Evolutionary conservation across 2,113 vertebrate species (phyloP).

Genomic region (Scomber japonicus): DNA sequence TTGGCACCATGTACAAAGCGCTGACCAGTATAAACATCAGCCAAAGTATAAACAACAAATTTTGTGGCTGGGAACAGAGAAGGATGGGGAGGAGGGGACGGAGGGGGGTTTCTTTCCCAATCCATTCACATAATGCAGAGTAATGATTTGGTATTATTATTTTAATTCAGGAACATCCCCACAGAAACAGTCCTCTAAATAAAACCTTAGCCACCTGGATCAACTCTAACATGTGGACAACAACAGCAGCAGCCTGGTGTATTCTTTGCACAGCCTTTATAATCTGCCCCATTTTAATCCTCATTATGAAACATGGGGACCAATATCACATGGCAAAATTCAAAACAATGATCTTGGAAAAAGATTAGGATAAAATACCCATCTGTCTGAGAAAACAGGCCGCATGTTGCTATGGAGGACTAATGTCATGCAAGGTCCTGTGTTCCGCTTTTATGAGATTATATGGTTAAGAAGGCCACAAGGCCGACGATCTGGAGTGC

Average conservation of each 20-base stretch:
- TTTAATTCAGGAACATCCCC: neutral
- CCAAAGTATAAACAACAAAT: neutral
- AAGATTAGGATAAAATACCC: constrained; percentile 59
- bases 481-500: constrained; percentile 63
- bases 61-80: neutral
- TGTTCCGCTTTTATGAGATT: constrained; percentile 75
- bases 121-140: too few relatives aligned
- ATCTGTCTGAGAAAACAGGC: constrained; percentile 34
- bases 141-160: too few relatives aligned
- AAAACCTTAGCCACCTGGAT: neutral
- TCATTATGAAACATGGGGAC: constrained; percentile 55
- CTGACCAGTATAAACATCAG: too few relatives aligned
- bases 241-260: constrained; percentile 23
- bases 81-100: too few relatives aligned
- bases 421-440: constrained; percentile 56
- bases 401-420: constrained; percentile 43
- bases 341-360: constrained; percentile 30
- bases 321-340: constrained; percentile 31
- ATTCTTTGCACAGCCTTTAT: constrained; percentile 29
- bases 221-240: constrained; percentile 49
- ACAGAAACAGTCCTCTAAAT: neutral
- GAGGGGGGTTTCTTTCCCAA: too few relatives aligned
- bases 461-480: constrained; percentile 63
- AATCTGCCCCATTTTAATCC: constrained; percentile 55
- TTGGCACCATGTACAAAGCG: neutral